Base-by-base conservation (phyloP, 2,888 invertebrate species). In the Scaptomyza caliginosa region DNA sequence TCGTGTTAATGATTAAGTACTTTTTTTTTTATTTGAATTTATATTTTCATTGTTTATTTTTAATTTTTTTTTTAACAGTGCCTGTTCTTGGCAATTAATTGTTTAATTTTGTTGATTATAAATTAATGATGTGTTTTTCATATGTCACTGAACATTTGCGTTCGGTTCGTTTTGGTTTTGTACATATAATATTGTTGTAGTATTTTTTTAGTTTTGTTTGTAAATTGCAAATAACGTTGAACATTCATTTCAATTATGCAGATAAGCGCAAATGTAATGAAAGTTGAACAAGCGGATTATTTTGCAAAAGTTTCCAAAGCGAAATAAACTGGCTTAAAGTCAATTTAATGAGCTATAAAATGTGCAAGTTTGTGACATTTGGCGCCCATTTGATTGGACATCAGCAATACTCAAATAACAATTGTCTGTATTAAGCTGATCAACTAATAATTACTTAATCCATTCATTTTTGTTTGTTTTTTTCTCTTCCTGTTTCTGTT, bases 51-150 rank as follows among this genome's bases (percentile, higher is more conserved):
- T n/a, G n/a, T n/a, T n/a, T n/a, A n/a, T n/a, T n/a, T n/a, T n/a
- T n/a, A n/a, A 36, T 42, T 39, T 56, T 30, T 45, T 54, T 63
- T 52, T 21, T 2, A 7, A 1, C 42, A 11, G 45, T 42, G 48
- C 45, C 34, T 66, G 81, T 73, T 81, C 67, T 88, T 80, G 65
- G 71, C 87, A 81, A 88, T 88, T 86, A 82, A 80, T 82, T 88
- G 88, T 84, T 88, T 83, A 88, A 83, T 83, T 81, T 88, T 64
- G 85, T 83, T 83, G 86, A 81, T 88, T 86, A 70, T 77, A 81
- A 85, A 85, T 88, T 85, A 83, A 83, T 83, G 82, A 88, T 85
- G 82, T 83, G 87, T 83, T 88, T 88, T 83, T 83, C 79, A 84
- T 72, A 77, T 88, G 88, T 88, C 83, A 86, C 52, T 88, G 85